Conservation (phyloP, 2,113 vertebrate genomes). For the Seriola rivoliana region DNA sequence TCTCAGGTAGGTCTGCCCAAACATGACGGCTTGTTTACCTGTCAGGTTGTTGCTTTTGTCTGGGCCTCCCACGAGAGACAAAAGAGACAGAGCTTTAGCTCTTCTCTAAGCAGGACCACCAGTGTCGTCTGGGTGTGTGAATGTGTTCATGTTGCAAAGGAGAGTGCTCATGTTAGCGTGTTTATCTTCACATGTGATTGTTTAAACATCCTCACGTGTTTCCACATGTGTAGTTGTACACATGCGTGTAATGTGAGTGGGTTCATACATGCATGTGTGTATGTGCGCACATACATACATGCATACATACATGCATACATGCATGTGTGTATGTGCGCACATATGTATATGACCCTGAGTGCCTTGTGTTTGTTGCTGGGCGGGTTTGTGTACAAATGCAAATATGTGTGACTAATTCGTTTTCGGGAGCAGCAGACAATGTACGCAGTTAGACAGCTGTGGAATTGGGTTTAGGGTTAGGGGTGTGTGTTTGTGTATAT, state of each 20-base stretch:
- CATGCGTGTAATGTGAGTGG: background rate
- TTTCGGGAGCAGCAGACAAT: constrained; percentile 68
- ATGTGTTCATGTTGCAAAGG: constrained; percentile 5
- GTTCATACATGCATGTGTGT: background rate
- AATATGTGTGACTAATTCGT: constrained; percentile 83
- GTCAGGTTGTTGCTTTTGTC: constrained; percentile 80
- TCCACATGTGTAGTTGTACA: constrained; percentile 28
- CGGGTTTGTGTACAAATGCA: constrained; percentile 78
- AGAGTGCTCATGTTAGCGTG: background rate
- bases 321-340: background rate
- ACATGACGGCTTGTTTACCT: constrained; percentile 83
- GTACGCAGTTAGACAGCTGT: constrained; percentile 5
- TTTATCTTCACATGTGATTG: constrained; percentile 50
- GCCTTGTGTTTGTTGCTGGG: constrained; percentile 74
- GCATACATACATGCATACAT: background rate
- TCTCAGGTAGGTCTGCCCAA: constrained; percentile 80
- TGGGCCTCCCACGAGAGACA: constrained; percentile 77
- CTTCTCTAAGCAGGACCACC: constrained; percentile 79
- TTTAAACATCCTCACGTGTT: constrained; percentile 49
- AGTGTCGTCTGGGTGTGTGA: constrained; percentile 63
- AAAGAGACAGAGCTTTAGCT: constrained; percentile 71
- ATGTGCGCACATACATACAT: constrained; percentile 4
- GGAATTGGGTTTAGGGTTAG: constrained; percentile 57
- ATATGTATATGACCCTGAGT: constrained; percentile 23
- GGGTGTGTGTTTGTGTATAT: constrained; percentile 40